Evolutionary conservation across 92 coral and sea anemone species (phyloP).

Genomic region (Heteractis magnifica): DNA sequence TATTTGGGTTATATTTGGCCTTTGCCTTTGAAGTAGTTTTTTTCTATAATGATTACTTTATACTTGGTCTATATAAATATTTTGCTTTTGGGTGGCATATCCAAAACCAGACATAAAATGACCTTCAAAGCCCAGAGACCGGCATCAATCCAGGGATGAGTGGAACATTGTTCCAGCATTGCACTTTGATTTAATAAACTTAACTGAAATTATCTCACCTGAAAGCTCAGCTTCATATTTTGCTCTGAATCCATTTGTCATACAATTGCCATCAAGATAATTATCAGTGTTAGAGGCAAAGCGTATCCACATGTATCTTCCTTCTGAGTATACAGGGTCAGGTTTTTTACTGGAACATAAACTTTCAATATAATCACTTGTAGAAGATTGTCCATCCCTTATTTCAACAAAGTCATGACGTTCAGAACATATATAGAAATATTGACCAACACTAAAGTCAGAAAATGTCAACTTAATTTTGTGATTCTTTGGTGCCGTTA

Average conservation of each 20-base stretch:
- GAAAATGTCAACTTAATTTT: slow-evolving; percentile 11
- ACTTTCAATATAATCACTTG: background rate
- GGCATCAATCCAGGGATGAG: background rate
- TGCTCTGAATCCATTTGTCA: background rate
- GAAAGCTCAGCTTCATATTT: background rate
- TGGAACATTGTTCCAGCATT: too few species aligned
- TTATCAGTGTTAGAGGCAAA: slow-evolving; percentile 35
- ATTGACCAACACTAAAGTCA: background rate
- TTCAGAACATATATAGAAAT: background rate
- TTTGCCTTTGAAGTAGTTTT: too few species aligned
- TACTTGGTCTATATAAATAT: too few species aligned
- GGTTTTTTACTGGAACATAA: slow-evolving; percentile 8
- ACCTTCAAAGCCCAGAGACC: too few species aligned
- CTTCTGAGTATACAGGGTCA: slow-evolving; percentile 16
- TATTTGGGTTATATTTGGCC: background rate
- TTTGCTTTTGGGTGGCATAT: too few species aligned
- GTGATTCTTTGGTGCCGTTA: background rate
- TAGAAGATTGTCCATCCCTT: slow-evolving; percentile 10
- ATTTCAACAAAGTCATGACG: background rate
- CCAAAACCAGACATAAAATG: too few species aligned
- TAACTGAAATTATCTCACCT: background rate
- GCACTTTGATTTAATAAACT: background rate
- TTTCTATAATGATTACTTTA: too few species aligned
- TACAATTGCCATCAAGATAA: background rate
- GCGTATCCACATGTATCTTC: slow-evolving; percentile 37